Conservation (phyloP, 2,888 invertebrate genomes). For the Eurytoma californica region DNA sequence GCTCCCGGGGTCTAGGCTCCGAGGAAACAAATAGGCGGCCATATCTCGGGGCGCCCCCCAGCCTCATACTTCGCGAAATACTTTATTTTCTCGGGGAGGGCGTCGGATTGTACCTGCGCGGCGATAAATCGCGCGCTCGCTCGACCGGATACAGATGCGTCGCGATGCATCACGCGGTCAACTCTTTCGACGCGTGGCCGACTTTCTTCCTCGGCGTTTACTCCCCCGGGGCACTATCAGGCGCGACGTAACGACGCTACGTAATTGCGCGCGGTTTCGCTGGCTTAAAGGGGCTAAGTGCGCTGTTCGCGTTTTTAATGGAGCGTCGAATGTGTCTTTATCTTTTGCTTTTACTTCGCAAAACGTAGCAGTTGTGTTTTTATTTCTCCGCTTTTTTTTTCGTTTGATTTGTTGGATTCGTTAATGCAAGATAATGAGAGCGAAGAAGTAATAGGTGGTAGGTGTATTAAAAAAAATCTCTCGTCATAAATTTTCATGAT, state of each 20-base stretch:
- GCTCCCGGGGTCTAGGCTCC: not conserved
- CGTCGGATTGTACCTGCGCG: slow-evolving; percentile 72
- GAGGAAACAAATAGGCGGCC: slow-evolving; percentile 19
- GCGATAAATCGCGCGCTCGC: slow-evolving; percentile 70
- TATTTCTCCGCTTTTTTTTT: too few species aligned
- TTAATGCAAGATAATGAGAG: too few species aligned
- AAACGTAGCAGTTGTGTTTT: not conserved
- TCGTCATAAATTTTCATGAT: too few species aligned
- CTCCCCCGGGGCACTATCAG: not conserved
- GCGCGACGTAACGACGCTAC: not conserved
- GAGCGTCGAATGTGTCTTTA: too few species aligned
- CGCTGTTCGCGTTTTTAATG: not conserved
- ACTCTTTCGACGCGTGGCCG: slow-evolving; percentile 22
- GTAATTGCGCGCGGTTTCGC: slow-evolving; percentile 9
- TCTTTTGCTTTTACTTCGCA: not conserved
- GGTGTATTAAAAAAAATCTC: too few species aligned
- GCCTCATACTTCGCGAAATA: slow-evolving; percentile 67
- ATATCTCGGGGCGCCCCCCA: slow-evolving; percentile 61
- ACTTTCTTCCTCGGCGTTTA: not conserved
- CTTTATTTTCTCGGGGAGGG: slow-evolving; percentile 63
- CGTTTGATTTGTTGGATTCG: too few species aligned
- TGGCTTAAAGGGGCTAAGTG: not conserved
- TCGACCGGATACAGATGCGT: slow-evolving; percentile 70
- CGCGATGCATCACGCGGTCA: slow-evolving; percentile 62
- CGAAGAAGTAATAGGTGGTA: too few species aligned